These are phyloP conservation scores for Diplolepis rosae DNA, from an alignment of 2,888 invertebrate species.

Conservation along the genomic window DNA sequence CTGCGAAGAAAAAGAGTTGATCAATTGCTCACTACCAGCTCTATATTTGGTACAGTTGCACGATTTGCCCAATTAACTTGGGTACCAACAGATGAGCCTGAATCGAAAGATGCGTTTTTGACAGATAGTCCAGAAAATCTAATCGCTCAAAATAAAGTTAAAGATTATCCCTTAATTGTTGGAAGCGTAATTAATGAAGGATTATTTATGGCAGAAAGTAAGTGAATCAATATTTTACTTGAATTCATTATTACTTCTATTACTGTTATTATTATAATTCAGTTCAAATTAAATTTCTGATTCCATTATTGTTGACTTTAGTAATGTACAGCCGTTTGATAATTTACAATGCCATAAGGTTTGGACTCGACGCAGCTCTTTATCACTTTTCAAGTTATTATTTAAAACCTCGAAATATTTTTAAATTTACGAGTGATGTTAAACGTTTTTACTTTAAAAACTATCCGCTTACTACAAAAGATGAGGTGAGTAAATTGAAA, in stretches of 20 bases:
- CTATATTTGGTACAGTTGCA: neutral
- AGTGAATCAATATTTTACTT: neutral
- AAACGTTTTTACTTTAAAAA: neutral
- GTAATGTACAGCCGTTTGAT: neutral
- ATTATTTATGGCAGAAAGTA: neutral
- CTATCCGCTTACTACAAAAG: neutral
- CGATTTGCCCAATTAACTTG: conserved; percentile 25
- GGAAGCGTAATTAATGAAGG: conserved; percentile 43
- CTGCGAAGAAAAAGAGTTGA: neutral
- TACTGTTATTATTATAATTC: neutral
- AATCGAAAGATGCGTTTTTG: conserved; percentile 48
- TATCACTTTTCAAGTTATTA: conserved; percentile 6
- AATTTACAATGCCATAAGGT: neutral
- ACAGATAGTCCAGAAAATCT: conserved; percentile 44
- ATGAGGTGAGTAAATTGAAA: neutral
- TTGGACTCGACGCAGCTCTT: neutral
- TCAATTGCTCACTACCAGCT: neutral
- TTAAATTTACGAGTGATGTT: neutral
- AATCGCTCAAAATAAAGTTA: conserved; percentile 39
- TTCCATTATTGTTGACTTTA: neutral
- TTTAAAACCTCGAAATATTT: neutral
- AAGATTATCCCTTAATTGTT: conserved; percentile 48
- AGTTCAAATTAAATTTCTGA: neutral
- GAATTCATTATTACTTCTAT: neutral
- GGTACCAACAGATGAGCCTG: conserved; percentile 39